Base-by-base conservation (phyloP, 2,888 invertebrate genomes). In the Platycheirus rosarum region DNA sequence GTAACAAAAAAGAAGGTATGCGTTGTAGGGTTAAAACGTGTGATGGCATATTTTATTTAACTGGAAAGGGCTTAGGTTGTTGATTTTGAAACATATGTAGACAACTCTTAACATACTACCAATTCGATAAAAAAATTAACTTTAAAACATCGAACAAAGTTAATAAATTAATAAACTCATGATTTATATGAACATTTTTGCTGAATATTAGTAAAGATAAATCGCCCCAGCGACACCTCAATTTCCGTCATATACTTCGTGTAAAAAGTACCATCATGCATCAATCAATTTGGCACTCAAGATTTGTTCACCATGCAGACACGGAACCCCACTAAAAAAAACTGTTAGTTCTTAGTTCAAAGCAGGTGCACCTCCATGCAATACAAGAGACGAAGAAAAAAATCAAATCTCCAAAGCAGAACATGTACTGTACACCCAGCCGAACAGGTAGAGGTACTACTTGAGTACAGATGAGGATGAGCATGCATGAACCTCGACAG, bases 201-300 rank as follows among this genome's bases (percentile, higher is more conserved):
- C 8, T 23, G 3, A 9, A n/a, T 2, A 46, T 11, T 2, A 20
- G 6, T 7, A n/a, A 6, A 46, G n/a, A 23, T 5, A 44, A 55
- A 29, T n/a, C n/a, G n/a, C n/a, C n/a, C n/a, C n/a, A 55, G 20
- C 8, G 37, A 37, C 37, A 55, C 20, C 20, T 55, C 13, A 37
- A 37, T 55, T 55, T 55, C 55, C 55, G 37, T 37, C 55, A 37
- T 40, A 55, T 20, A 55, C 20, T 35, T 2, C 55, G 23, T 55
- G 55, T 37, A n/a, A 55, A 14, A 37, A 55, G 73, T 37, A 9
- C n/a, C 53, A 48, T 40, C 53, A 37, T 29, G 40, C 73, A 73
- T 73, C 73, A 73, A 73, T 73, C 73, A 73, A 65, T 48, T 55
- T 65, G 48, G 37, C 65, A 48, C 73, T 73, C 29, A 29, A 48